Evolutionary conservation across 1,140 invertebrate species (phyloP).

Genomic region (Ips typographus): DNA sequence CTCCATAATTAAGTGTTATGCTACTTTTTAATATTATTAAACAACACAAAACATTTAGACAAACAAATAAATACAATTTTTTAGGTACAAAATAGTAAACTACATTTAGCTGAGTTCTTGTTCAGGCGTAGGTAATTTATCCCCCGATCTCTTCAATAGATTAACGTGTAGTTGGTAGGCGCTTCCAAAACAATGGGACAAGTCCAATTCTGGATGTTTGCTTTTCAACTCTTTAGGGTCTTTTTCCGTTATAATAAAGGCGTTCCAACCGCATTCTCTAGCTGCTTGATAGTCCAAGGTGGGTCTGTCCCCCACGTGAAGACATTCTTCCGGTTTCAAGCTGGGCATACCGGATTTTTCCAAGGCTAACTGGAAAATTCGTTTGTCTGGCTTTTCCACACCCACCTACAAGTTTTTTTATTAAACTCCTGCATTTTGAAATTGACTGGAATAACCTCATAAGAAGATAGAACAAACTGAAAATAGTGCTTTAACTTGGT

Average conservation of each 20-base stretch:
- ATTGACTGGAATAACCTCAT: slow-evolving; percentile 53
- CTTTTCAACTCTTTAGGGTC: slow-evolving; percentile 35
- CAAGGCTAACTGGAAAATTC: slow-evolving; percentile 75
- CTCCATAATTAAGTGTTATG: no score
- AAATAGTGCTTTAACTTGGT: slow-evolving; percentile 69
- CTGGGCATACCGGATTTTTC: slow-evolving; percentile 49
- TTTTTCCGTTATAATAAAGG: slow-evolving; percentile 59
- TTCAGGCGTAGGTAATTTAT: slow-evolving; percentile 27
- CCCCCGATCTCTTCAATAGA: slow-evolving; percentile 24
- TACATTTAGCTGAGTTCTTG: slow-evolving; percentile 17
- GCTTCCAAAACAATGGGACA: slow-evolving; percentile 42
- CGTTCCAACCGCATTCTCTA: slow-evolving; percentile 71
- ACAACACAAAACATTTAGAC: no score
- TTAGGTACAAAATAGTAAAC: no score
- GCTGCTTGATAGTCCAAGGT: slow-evolving; percentile 78
- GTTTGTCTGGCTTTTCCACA: slow-evolving; percentile 71
- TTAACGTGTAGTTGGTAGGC: slow-evolving; percentile 40
- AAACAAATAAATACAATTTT: no score
- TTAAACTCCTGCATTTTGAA: not conserved
- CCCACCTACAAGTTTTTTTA: slow-evolving; percentile 49
- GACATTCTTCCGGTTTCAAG: slow-evolving; percentile 61
- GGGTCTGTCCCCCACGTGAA: slow-evolving; percentile 81
- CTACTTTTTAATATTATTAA: no score
- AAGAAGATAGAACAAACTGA: slow-evolving; percentile 79
- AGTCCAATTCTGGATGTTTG: slow-evolving; percentile 43